These are phyloP conservation scores for Serrognathus titanus DNA, from an alignment of 2,888 invertebrate genomes.

Conservation along the genomic window DNA sequence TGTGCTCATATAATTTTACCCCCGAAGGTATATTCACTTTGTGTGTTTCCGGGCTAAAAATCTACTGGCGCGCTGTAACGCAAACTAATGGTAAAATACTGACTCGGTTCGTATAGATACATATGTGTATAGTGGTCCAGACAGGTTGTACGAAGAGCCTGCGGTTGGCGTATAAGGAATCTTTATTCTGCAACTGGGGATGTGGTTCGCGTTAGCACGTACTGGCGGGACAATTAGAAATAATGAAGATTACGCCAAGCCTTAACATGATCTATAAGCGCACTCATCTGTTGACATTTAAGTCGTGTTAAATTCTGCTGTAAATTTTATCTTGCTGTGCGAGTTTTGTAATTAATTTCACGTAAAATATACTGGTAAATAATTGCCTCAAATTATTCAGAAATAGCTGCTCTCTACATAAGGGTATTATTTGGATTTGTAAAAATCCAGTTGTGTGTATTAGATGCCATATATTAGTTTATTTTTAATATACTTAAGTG, in stretches of 20 bases:
- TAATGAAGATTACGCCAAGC: slow-evolving; percentile 46
- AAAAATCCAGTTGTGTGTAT: no score
- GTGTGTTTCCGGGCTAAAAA: slow-evolving; percentile 20
- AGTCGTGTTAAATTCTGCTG: not conserved
- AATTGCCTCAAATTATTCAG: no score
- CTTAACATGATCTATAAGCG: slow-evolving; percentile 42
- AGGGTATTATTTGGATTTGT: no score
- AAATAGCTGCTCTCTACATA: no score
- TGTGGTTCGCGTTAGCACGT: slow-evolving; percentile 41
- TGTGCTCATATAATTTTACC: no score
- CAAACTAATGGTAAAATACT: slow-evolving; percentile 48
- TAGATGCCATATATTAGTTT: no score
- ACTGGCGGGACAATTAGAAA: slow-evolving; percentile 46
- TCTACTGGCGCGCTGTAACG: slow-evolving; percentile 33
- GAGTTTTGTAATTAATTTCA: no score
- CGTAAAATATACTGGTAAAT: no score
- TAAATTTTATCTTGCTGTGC: no score
- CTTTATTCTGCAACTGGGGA: slow-evolving; percentile 24
- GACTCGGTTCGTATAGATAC: slow-evolving; percentile 42
- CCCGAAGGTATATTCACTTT: not conserved
- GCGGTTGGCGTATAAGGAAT: not conserved
- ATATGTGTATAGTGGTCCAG: slow-evolving; percentile 39
- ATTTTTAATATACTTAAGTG: no score
- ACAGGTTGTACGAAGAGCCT: slow-evolving; percentile 3
- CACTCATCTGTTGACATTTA: slow-evolving; percentile 30